Base-by-base conservation (phyloP, 1,140 invertebrate species). In the Bombus cullumanus region DNA sequence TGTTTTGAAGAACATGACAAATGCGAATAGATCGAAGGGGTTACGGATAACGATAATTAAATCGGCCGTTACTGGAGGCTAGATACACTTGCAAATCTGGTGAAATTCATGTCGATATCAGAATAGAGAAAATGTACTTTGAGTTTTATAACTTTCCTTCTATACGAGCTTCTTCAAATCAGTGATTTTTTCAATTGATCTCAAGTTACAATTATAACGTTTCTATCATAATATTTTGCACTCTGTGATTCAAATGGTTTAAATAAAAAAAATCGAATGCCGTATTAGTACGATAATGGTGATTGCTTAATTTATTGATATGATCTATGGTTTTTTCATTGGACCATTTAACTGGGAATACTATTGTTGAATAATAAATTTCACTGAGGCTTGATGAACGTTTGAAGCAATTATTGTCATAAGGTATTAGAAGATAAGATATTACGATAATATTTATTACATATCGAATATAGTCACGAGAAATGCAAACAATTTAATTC, bases 21-120 rank as follows among this genome's bases (percentile, higher is more conserved):
- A 87, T 59, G 41, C 75, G 75, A 86, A 59, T 68, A 68, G 62
- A 47, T 31, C 73, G 66, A 88, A 76, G 57, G 59, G 47, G 37
- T 57, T 34, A 57, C 59, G 80, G 75, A 88, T 87, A 88, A 88
- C 53, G 78, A 88, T 88, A 88, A 88, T 88, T 78, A 74, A 84
- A 82, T 73, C 71, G 74, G 66, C 59, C 72, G 28, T 81, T 53
- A 37, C 18, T 10, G n/a, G 2, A 25, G 22, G 34, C 22, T 59
- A 62, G 80, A 62, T 81, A 68, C 15, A 31, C 13, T 22, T 34
- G 66, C 6, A 69, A 81, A 53, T 53, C n/a, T 8, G 10, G 8
- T 12, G 43, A 62, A 62, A 39, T 77, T 62, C 34, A 12, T 39
- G 5, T 39, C 15, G 28, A n/a, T 73, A n/a, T 12, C 37, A 39